These are phyloP conservation scores for Lithophane ornitopus DNA, from an alignment of 2,888 invertebrate genomes.

Conservation along the genomic window DNA sequence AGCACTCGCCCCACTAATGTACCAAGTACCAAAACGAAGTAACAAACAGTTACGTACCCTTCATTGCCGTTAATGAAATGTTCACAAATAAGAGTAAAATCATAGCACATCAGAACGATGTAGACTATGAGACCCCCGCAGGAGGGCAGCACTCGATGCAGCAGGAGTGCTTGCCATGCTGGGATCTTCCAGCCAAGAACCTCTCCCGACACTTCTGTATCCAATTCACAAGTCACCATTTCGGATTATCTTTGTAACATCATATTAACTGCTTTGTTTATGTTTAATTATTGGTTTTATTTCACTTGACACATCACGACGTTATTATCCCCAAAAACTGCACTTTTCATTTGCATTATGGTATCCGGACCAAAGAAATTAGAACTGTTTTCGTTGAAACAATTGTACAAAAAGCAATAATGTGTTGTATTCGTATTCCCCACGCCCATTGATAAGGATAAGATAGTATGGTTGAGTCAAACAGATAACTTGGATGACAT, in stretches of 20 bases:
- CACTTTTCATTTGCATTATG: neutral
- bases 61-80: slow-evolving; percentile 91
- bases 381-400: slow-evolving; percentile 69
- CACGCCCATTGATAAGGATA: slow-evolving; percentile 86
- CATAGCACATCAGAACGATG: slow-evolving; percentile 92
- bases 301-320: slow-evolving; percentile 30
- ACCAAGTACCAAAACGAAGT: neutral
- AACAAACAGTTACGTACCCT: slow-evolving; percentile 79
- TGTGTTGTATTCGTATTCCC: slow-evolving; percentile 68
- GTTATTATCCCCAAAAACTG: slow-evolving; percentile 2
- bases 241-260: slow-evolving; percentile 53
- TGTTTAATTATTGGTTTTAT: slow-evolving; percentile 9
- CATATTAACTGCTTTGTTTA: slow-evolving; percentile 9
- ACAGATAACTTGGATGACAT: slow-evolving; percentile 76
- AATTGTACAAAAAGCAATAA: slow-evolving; percentile 71
- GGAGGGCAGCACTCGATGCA: slow-evolving; percentile 85
- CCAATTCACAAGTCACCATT: slow-evolving; percentile 87
- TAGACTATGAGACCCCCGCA: slow-evolving; percentile 91
- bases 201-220: slow-evolving; percentile 84
- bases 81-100: slow-evolving; percentile 92
- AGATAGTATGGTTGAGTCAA: slow-evolving; percentile 83
- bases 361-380: neutral
- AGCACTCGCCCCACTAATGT: neutral
- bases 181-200: slow-evolving; percentile 84
- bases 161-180: slow-evolving; percentile 84